A percentile compares a stretch with the other conserved stretches of the same genome.
phyloP scores from a whole-genome alignment of 2,797 vertebrate species.

The Phalanger gymnotis region DNA sequence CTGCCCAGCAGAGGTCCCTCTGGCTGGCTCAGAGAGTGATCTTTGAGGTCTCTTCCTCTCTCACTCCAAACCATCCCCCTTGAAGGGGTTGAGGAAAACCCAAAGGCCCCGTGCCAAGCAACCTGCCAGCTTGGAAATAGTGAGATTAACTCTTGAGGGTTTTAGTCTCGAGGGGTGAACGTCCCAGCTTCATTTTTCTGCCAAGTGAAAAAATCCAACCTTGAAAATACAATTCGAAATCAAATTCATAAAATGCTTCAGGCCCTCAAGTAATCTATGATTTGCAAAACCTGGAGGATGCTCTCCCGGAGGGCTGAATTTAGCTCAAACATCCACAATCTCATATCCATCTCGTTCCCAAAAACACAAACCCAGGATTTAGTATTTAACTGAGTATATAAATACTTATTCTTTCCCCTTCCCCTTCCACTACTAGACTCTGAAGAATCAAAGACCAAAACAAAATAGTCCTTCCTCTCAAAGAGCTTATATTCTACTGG shows the following conservation, averaged over 20 bases:
- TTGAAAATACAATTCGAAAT: background rate
- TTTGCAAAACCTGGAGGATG: background rate
- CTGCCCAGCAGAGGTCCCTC: background rate
- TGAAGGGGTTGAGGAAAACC: background rate
- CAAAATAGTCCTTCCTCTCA: background rate
- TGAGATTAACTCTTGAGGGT: background rate
- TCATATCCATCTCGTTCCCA: background rate
- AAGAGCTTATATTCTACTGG: background rate
- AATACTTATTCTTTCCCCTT: background rate
- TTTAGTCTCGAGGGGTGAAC: background rate
- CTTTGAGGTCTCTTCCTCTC: background rate
- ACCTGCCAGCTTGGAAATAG: background rate
- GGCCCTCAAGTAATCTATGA: background rate
- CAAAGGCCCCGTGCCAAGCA: background rate
- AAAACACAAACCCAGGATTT: background rate
- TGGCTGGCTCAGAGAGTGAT: background rate
- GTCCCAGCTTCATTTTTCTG: background rate
- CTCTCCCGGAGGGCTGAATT: background rate
- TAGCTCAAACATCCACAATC: background rate
- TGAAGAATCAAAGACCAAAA: background rate
- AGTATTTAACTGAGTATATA: background rate
- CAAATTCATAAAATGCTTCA: background rate
- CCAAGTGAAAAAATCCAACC: background rate
- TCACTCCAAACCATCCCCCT: background rate
- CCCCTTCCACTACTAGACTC: background rate